Percentiles rank a stretch among this genome's conserved stretches.
phyloP scores from a whole-genome alignment of 2,888 invertebrate species.

The Acrobasis suavella region DNA sequence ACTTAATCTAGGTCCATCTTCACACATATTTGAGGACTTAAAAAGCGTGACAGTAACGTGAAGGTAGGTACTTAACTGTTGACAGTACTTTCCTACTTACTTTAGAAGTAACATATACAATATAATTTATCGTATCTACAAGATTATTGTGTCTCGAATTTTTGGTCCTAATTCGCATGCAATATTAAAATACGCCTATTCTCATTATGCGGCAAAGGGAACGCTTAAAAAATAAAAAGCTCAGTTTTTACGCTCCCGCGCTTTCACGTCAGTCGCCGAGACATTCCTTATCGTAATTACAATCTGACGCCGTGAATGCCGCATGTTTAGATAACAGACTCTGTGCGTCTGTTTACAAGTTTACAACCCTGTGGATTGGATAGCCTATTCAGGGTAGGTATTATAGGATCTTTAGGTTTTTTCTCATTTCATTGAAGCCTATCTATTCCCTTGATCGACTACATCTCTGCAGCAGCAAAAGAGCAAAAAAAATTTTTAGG shows the following conservation, averaged over 20 bases:
- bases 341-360: constrained; percentile 28
- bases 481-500: no score
- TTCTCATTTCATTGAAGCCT: no score
- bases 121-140: no score
- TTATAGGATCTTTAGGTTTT: background rate
- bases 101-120: no score
- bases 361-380: constrained; percentile 21
- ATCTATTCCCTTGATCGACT: no score
- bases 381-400: background rate
- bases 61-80: no score
- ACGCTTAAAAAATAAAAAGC: constrained; percentile 38
- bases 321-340: constrained; percentile 41
- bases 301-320: constrained; percentile 52
- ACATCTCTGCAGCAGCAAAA: no score
- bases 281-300: constrained; percentile 54
- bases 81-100: no score
- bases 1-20: no score
- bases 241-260: constrained; percentile 40
- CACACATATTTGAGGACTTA: no score
- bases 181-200: background rate
- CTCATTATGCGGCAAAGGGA: constrained; percentile 25
- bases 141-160: background rate
- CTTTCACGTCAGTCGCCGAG: constrained; percentile 50
- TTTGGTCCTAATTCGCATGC: constrained; percentile 7
- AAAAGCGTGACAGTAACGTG: no score